A percentile compares a stretch with the other conserved stretches of the same genome.
These are phyloP conservation scores for Oreonectes daqikongensis DNA, from an alignment of 2,797 vertebrate genomes.

Conservation along the genomic window DNA sequence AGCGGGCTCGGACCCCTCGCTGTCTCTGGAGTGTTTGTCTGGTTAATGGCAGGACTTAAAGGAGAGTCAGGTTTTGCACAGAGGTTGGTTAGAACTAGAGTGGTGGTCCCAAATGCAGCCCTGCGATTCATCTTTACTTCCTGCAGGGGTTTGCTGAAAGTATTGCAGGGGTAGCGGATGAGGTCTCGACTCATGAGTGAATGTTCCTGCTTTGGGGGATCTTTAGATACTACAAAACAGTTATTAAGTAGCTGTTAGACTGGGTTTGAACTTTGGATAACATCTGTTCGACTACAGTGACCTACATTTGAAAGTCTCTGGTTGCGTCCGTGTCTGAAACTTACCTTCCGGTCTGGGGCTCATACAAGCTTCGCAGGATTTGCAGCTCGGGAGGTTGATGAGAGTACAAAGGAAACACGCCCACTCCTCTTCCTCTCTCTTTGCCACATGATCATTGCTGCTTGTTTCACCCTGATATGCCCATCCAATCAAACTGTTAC, in stretches of 20 bases:
- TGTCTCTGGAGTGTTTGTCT: slow-evolving; percentile 71
- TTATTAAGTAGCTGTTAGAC: slow-evolving; percentile 37
- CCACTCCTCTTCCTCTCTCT: slow-evolving; percentile 87
- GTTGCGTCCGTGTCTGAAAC: slow-evolving; percentile 21
- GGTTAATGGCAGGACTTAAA: slow-evolving; percentile 63
- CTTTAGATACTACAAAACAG: slow-evolving; percentile 70
- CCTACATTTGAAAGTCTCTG: neutral
- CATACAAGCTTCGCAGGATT: slow-evolving; percentile 87
- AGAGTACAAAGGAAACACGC: slow-evolving; percentile 85
- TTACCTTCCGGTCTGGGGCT: slow-evolving; percentile 83
- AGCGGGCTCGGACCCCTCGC: slow-evolving; percentile 64
- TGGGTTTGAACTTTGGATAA: neutral
- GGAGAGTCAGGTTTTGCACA: slow-evolving; percentile 68
- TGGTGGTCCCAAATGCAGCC: slow-evolving; percentile 86
- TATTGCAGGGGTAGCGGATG: slow-evolving; percentile 87
- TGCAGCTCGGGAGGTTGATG: slow-evolving; percentile 81
- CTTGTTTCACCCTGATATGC: slow-evolving; percentile 57
- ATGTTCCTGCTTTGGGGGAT: slow-evolving; percentile 63
- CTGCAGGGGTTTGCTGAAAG: slow-evolving; percentile 81
- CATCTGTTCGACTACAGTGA: neutral
- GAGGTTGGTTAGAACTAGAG: slow-evolving; percentile 86
- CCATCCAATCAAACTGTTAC: slow-evolving; percentile 79
- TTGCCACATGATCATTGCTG: slow-evolving; percentile 72
- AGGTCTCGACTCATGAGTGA: slow-evolving; percentile 68
- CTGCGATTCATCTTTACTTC: slow-evolving; percentile 90